Evolutionary conservation across 92 coral and sea anemone species (phyloP), one percentile per base, ranked within the genome.

Genomic region (Umimayanthus kanabou): DNA sequence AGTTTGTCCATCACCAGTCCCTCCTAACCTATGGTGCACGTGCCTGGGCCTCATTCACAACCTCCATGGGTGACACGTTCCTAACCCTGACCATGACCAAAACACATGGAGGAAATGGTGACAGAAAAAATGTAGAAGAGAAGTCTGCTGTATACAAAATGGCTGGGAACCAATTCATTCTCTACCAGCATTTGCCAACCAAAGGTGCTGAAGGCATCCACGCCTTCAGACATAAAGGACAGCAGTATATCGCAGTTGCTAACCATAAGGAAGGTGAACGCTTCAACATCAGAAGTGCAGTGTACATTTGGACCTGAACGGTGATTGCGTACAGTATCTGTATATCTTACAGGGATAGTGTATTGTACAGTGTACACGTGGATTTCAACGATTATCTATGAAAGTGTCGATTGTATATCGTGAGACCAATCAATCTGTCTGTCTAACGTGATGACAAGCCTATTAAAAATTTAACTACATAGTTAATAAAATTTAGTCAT

Each of bases 241-340:
- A 39, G 25, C 79, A 74, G 79, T 74, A 74, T 39, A 14, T 74
- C 6, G 79, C 79, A 74, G n/a, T 74, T 74, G 79, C 79, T 39
- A 74, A 74, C 47, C 79, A 74, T 20, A 15, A 30, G 25, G 47
- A 39, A 4, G 43, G 43, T 15, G 25, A 16, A 74, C 6, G n/a
- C 7, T 74, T 30, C 53, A 74, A 74, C 53, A 39, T 74, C 79
- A 74, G 13, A 2, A 74, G 79, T 74, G 6, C 50, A 39, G 49
- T 74, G n/a, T 74, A 39, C 79, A 39, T 74, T 20, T 74, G 79
- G 79, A 74, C 43, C 47, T 74, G 79, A 74, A 39, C 66, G 37
- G 81, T 80, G n/a, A 79, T 69, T 39, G 65, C 57, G 9, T 1
- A 49, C 9, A 6, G 55, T 9, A 9, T 1, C 10, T 6, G 9